These are phyloP conservation scores for Nymphalis c-album DNA, from an alignment of 2,888 invertebrate species.

Conservation along the genomic window DNA sequence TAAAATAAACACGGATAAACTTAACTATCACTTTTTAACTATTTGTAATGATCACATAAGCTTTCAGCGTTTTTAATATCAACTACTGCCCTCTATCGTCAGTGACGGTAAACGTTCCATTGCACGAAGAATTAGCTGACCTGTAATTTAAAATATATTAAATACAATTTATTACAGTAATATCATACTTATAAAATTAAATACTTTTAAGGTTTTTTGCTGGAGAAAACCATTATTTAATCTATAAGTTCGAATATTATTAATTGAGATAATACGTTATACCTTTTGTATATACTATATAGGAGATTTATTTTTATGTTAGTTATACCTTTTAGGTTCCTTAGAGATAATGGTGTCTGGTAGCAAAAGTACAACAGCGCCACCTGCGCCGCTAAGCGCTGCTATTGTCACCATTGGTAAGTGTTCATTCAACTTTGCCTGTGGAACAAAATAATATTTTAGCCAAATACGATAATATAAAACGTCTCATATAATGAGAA, in stretches of 20 bases:
- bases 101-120: constrained; percentile 68
- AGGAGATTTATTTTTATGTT: constrained; percentile 27
- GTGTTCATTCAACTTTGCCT: constrained; percentile 85
- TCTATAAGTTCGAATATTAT: too few species aligned
- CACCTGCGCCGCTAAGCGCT: constrained; percentile 85
- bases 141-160: constrained; percentile 22
- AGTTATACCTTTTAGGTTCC: constrained; percentile 55
- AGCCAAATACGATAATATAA: background rate
- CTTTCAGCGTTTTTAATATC: background rate
- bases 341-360: constrained; percentile 84
- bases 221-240: too few species aligned
- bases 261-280: background rate
- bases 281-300: background rate
- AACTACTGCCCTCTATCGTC: constrained; percentile 71
- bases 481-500: too few species aligned
- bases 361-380: constrained; percentile 86
- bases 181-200: background rate
- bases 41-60: constrained; percentile 1
- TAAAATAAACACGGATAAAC: background rate
- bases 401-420: constrained; percentile 88
- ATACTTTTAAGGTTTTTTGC: too few species aligned
- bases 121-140: constrained; percentile 56
- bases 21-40: constrained; percentile 20
- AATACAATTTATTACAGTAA: background rate
- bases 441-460: constrained; percentile 41